phyloP scores from a whole-genome alignment of 2,113 vertebrate genomes.

The Silurus meridionalis region DNA sequence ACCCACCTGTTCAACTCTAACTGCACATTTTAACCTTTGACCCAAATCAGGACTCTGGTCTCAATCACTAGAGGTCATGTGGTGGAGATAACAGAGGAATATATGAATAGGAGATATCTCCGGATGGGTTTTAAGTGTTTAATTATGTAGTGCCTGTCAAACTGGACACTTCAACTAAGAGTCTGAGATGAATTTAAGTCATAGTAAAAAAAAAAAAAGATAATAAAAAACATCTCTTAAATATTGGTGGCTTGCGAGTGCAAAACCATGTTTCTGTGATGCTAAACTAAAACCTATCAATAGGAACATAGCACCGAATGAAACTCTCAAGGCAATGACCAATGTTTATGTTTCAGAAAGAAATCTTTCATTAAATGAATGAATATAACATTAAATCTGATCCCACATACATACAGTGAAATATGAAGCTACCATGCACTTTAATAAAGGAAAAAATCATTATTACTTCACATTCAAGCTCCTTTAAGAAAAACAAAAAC shows the following conservation, averaged over 20 bases:
- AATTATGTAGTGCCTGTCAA: background rate
- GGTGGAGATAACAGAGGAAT: background rate
- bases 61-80: background rate
- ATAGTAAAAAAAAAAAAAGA: background rate
- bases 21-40: slow-evolving; percentile 39
- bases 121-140: background rate
- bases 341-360: background rate
- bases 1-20: slow-evolving; percentile 43
- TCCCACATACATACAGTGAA: background rate
- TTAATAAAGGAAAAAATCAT: background rate
- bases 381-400: background rate
- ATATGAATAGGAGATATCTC: background rate
- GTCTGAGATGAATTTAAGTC: background rate
- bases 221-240: background rate
- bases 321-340: background rate
- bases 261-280: background rate
- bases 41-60: slow-evolving; percentile 8
- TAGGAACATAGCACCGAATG: background rate
- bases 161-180: background rate
- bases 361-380: background rate
- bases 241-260: background rate
- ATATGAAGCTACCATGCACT: background rate
- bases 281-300: background rate
- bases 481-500: background rate
- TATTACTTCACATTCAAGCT: background rate